Base-by-base conservation (phyloP, 2,797 vertebrate genomes). In the Nannoperca australis region DNA sequence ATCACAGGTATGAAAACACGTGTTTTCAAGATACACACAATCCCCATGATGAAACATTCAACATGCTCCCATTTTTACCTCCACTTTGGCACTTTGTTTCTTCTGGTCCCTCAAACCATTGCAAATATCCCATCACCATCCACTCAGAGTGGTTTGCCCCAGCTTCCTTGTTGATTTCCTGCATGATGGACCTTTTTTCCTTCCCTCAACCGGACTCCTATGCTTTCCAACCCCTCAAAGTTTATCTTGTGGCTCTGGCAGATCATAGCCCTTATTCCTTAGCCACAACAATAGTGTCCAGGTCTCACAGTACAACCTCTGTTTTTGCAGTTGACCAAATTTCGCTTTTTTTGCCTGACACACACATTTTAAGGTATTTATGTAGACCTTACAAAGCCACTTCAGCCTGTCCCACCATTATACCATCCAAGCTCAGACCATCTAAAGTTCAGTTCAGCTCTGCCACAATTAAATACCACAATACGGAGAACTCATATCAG, bases 261-360 rank as follows among this genome's bases (percentile, higher is more conserved):
- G 36, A 20, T 45, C 44, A 40, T 10, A 49, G 17, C n/a, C 34
- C 24, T 13, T 36, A 47, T 56, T 59, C 14, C 3, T 38, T 42
- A 67, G 18, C 9, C 34, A 49, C 42, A 17, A 14, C 20, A 32
- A 6, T 47, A 24, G 32, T 30, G 38, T 75, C 63, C 13, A 30
- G 14, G 36, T 76, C 4, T 44, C 5, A 10, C 49, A 44, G 13
- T 62, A 32, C 50, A 70, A 54, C 18, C 45, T 66, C 27, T 54
- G 27, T 50, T 69, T 69, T 60, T 59, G 32, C 38, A 68, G 7
- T 56, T 70, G 18, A 50, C 5, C 24, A 40, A 42, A 50, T 22
- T 13, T 30, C 56, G 44, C 2, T 8, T 17, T 14, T 53, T 53
- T 53, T 34, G 20, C 20, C 50, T 34, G 8, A 53, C 36, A 50